These are phyloP conservation scores for Notarius quadriscutis DNA, from an alignment of 2,113 vertebrate genomes.

Conservation along the genomic window DNA sequence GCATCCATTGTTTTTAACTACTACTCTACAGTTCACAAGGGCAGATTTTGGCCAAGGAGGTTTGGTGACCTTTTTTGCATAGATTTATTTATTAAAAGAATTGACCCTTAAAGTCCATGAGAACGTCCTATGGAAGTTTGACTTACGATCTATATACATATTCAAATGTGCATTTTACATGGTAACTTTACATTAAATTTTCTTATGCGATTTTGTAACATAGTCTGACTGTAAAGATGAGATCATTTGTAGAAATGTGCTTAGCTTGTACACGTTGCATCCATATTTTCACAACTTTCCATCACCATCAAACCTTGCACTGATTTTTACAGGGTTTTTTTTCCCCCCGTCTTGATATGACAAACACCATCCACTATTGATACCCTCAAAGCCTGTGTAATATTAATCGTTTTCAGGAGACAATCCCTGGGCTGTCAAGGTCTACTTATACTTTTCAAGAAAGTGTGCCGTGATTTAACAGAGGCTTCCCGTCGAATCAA, in stretches of 20 bases:
- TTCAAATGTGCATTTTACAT: slow-evolving; percentile 23
- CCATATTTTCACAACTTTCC: not conserved
- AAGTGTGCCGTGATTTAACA: slow-evolving; percentile 42
- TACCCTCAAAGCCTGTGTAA: slow-evolving; percentile 43
- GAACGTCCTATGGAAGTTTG: not conserved
- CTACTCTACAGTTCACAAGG: not conserved
- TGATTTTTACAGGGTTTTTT: not conserved
- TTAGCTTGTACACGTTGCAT: not conserved
- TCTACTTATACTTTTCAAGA: slow-evolving; percentile 45
- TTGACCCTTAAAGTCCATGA: not conserved
- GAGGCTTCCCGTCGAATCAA: slow-evolving; percentile 37
- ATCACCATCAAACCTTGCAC: not conserved
- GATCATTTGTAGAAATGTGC: not conserved
- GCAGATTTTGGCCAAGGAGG: not conserved
- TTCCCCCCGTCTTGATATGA: not conserved
- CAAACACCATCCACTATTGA: slow-evolving; percentile 38
- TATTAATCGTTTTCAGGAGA: slow-evolving; percentile 50
- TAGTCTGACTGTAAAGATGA: not conserved
- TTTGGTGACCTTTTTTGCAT: not conserved
- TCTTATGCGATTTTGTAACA: slow-evolving; percentile 22
- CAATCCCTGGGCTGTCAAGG: slow-evolving; percentile 35
- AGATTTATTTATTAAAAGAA: not conserved
- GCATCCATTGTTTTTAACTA: not conserved
- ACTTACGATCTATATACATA: not conserved
- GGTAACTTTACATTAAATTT: slow-evolving; percentile 28